phyloP scores from a whole-genome alignment of 2,113 vertebrate species.

The Ginglymostoma cirratum region DNA sequence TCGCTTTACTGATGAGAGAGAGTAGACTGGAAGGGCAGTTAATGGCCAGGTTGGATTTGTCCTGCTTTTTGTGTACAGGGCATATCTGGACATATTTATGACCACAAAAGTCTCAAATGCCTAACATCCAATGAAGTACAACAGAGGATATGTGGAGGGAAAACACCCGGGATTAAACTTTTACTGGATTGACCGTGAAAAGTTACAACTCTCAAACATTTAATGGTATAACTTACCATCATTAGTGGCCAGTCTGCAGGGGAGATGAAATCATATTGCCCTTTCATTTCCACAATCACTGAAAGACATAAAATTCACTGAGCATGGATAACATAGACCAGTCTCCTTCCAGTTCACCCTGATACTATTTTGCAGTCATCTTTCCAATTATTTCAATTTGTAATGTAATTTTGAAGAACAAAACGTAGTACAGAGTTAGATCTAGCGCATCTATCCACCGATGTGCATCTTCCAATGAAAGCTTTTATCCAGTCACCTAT shows the following conservation, averaged over 20 bases:
- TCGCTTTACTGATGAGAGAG: too few relatives aligned
- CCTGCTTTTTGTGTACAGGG: too few relatives aligned
- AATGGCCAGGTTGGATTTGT: too few relatives aligned
- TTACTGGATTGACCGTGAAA: too few relatives aligned
- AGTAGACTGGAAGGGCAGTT: too few relatives aligned
- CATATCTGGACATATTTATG: too few relatives aligned
- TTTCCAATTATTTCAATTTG: neutral
- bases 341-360: neutral
- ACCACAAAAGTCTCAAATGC: too few relatives aligned
- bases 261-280: slow-evolving; percentile 81
- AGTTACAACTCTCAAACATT: neutral
- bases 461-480: neutral
- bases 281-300: slow-evolving; percentile 89
- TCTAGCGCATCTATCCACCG: neutral
- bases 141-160: neutral
- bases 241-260: slow-evolving; percentile 88
- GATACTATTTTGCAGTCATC: neutral
- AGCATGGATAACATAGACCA: neutral
- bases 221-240: slow-evolving; percentile 69
- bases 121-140: too few relatives aligned
- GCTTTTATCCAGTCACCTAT: neutral
- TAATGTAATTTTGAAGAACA: neutral
- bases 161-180: neutral
- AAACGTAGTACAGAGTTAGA: neutral
- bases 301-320: slow-evolving; percentile 48